Evolutionary conservation across 2,797 vertebrate genomes (phyloP).

Genomic region (Crocodylus rhombifer): DNA sequence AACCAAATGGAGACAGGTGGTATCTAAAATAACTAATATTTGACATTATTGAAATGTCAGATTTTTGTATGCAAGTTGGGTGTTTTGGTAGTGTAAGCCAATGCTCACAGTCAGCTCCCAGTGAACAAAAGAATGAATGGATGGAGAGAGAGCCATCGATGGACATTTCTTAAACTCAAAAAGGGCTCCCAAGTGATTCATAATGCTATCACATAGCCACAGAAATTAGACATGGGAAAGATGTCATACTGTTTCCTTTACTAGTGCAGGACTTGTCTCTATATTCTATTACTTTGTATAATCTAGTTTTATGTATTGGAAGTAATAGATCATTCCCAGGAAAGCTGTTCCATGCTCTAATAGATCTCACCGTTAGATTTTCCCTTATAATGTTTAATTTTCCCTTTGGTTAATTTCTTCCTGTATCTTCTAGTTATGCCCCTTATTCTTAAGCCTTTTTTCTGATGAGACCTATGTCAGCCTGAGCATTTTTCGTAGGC

Average conservation of each 20-base stretch:
- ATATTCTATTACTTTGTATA: slow-evolving; percentile 33
- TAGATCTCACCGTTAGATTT: slow-evolving; percentile 18
- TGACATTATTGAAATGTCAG: slow-evolving; percentile 44
- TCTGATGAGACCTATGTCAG: neutral
- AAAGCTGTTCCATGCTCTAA: neutral
- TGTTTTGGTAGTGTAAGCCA: slow-evolving; percentile 38
- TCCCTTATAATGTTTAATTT: slow-evolving; percentile 12
- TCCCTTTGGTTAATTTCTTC: slow-evolving; percentile 19
- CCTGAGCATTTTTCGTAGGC: neutral
- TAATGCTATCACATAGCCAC: neutral
- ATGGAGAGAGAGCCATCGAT: neutral
- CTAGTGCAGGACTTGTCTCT: neutral
- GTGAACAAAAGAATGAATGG: neutral
- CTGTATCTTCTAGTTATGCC: neutral
- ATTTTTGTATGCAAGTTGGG: neutral
- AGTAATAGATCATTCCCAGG: slow-evolving; percentile 30
- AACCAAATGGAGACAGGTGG: slow-evolving; percentile 10
- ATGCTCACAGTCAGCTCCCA: slow-evolving; percentile 18
- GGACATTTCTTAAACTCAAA: neutral
- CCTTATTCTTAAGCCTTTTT: neutral
- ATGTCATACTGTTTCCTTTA: neutral
- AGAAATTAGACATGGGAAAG: slow-evolving; percentile 30
- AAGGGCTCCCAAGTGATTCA: neutral
- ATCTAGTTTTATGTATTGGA: slow-evolving; percentile 41
- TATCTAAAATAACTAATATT: slow-evolving; percentile 49